Base-by-base conservation (phyloP, 1,140 invertebrate genomes). In the Protaetia brevitarsis region DNA sequence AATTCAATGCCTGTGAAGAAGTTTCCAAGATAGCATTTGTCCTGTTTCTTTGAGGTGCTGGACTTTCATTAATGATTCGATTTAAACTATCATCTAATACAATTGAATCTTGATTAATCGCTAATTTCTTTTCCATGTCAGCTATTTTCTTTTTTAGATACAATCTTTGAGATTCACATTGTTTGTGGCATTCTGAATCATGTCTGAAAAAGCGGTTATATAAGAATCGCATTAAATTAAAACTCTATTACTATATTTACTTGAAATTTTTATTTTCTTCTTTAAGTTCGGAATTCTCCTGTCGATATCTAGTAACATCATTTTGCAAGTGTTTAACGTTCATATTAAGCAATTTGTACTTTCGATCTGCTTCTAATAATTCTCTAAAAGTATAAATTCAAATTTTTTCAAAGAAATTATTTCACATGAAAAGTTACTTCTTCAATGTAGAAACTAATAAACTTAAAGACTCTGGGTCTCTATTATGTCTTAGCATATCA, bases 381-480 rank as follows among this genome's bases (percentile, higher is more conserved):
- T 67, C 62, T 41, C 64, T 68, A 19, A 30, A 66, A 51, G 56
- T 72, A 69, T 3, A 64, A 61, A 45, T 71, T 65, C 13, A 72
- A 21, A 63, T 45, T 74, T 64, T 37, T 3, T 3, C 11, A 37
- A 13, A 4, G 34, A 8, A 37, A 37, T 37, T 41, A 68, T 58
- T 60, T 71, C n/a, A 60, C 69, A 67, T 36, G 16, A 57, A 60
- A 59, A 51, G 16, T 51, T 71, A 78, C 76, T 76, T 78, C 66
- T 78, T 77, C 66, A 78, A 72, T 28, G 69, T 71, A 10, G 68
- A 62, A 27, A 71, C 72, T 29, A 78, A 60, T 29, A 75, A 31
- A 26, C 66, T 69, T 23, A 77, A 68, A 3, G 71, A 66, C 58
- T 74, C 69, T 29, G 73, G 28, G 69, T 71, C 69, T 10, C 62